A percentile compares a stretch with the other conserved stretches of the same genome.
Evolutionary conservation across 2,888 invertebrate genomes (phyloP).

Genomic region (Diloba caeruleocephala): DNA sequence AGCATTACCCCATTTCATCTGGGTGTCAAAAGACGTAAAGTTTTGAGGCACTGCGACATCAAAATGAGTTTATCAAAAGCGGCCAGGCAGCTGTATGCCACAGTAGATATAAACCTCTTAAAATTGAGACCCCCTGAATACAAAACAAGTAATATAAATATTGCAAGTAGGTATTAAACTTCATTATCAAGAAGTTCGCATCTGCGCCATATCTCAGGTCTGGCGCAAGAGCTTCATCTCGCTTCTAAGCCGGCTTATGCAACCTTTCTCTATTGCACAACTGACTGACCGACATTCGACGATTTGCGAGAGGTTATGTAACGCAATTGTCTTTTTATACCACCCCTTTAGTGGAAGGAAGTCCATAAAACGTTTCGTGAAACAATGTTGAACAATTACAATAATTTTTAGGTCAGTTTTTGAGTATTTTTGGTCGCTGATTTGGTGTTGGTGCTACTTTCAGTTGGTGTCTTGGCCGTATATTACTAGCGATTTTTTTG

Average conservation of each 20-base stretch:
- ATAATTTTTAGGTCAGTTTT: background rate
- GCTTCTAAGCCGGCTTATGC: conserved; percentile 81
- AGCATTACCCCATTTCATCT: too few species aligned
- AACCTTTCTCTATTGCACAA: conserved; percentile 87
- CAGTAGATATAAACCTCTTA: too few species aligned
- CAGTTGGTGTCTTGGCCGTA: too few species aligned
- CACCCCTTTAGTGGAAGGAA: conserved; percentile 58
- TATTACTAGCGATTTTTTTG: too few species aligned
- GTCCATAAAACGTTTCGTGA: conserved; percentile 28
- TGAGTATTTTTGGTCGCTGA: background rate
- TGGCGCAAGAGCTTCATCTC: conserved; percentile 77
- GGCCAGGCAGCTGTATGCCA: too few species aligned
- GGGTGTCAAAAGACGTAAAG: too few species aligned
- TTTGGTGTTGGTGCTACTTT: background rate
- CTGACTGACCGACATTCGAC: conserved; percentile 82
- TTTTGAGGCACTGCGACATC: too few species aligned
- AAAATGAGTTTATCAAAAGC: too few species aligned
- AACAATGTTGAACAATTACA: conserved; percentile 9
- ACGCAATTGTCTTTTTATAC: conserved; percentile 71
- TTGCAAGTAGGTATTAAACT: background rate
- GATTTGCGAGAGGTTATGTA: conserved; percentile 76
- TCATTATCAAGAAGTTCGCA: conserved; percentile 13
- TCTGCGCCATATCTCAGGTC: conserved; percentile 26
- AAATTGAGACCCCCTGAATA: too few species aligned
- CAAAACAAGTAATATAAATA: too few species aligned